phyloP scores from a whole-genome alignment of 2,888 invertebrate species.

The Phyllotreta striolata region DNA sequence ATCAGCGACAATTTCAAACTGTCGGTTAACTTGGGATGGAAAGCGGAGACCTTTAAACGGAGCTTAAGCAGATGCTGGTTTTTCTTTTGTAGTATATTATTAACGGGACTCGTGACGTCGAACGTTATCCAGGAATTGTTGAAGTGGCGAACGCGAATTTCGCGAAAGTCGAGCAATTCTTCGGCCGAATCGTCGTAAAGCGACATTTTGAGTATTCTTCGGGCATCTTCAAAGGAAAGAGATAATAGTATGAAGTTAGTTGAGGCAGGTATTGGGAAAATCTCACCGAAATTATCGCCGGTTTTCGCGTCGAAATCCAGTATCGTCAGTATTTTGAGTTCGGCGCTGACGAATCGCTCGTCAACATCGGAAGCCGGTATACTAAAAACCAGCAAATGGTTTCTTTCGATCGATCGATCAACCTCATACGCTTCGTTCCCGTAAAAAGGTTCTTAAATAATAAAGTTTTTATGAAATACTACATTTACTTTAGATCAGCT shows the following conservation, averaged over 20 bases:
- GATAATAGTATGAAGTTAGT: too few relatives aligned
- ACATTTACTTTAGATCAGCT: too few relatives aligned
- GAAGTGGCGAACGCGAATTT: slow-evolving; percentile 52
- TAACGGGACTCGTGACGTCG: slow-evolving; percentile 55
- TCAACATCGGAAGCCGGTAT: slow-evolving; percentile 53
- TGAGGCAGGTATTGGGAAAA: not conserved
- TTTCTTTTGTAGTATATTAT: slow-evolving; percentile 42
- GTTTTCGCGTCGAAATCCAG: slow-evolving; percentile 47
- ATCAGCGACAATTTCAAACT: slow-evolving; percentile 55
- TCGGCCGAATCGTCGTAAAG: slow-evolving; percentile 51
- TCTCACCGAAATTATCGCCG: too few relatives aligned
- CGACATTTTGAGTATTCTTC: slow-evolving; percentile 51
- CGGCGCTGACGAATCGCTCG: slow-evolving; percentile 56
- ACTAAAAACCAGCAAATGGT: slow-evolving; percentile 57
- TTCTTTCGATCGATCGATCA: slow-evolving; percentile 45
- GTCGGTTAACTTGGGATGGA: slow-evolving; percentile 45
- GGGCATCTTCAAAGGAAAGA: too few relatives aligned
- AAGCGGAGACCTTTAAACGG: slow-evolving; percentile 51
- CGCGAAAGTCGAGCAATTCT: slow-evolving; percentile 47
- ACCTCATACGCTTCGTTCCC: slow-evolving; percentile 45
- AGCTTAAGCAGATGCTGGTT: slow-evolving; percentile 48
- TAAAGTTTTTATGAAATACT: too few relatives aligned
- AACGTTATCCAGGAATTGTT: slow-evolving; percentile 60
- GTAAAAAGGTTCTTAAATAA: slow-evolving; percentile 46
- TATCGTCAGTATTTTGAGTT: slow-evolving; percentile 57